Evolutionary conservation across 2,113 vertebrate genomes (phyloP).

Genomic region (Onychorhynchus coronatus): DNA sequence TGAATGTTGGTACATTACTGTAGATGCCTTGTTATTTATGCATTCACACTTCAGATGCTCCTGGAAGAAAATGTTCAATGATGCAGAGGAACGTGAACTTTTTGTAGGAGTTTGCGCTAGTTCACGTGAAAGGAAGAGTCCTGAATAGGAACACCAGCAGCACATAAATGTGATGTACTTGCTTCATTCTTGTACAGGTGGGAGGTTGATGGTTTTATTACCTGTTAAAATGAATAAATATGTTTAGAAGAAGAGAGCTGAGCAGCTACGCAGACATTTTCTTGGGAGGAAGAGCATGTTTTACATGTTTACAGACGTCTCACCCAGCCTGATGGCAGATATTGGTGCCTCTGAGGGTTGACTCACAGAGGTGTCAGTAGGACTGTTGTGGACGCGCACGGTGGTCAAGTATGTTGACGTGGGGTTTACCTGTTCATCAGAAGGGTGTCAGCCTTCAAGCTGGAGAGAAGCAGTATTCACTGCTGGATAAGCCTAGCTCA

Average conservation of each 20-base stretch:
- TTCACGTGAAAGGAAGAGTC: background rate
- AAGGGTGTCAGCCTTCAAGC: background rate
- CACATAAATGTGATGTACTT: background rate
- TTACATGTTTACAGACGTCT: background rate
- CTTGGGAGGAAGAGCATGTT: background rate
- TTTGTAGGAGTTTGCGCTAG: background rate
- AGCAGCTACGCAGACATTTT: background rate
- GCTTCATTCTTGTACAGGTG: background rate
- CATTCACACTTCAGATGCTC: background rate
- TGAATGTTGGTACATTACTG: background rate
- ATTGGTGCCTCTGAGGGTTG: background rate
- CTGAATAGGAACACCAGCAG: background rate
- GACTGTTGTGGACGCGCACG: too few relatives aligned
- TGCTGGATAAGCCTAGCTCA: background rate
- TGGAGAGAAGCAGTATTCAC: background rate
- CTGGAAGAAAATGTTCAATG: background rate
- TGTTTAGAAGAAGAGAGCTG: background rate
- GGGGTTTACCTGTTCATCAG: background rate
- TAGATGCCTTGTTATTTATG: background rate
- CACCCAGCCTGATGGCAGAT: accelerated
- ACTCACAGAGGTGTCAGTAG: background rate
- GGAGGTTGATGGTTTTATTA: background rate
- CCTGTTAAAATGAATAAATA: background rate
- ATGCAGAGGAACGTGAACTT: background rate
- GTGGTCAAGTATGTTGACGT: background rate